Percentiles rank a stretch among this genome's conserved stretches.
phyloP scores from a whole-genome alignment of 1,140 invertebrate species.

The Saccostrea glomerata region DNA sequence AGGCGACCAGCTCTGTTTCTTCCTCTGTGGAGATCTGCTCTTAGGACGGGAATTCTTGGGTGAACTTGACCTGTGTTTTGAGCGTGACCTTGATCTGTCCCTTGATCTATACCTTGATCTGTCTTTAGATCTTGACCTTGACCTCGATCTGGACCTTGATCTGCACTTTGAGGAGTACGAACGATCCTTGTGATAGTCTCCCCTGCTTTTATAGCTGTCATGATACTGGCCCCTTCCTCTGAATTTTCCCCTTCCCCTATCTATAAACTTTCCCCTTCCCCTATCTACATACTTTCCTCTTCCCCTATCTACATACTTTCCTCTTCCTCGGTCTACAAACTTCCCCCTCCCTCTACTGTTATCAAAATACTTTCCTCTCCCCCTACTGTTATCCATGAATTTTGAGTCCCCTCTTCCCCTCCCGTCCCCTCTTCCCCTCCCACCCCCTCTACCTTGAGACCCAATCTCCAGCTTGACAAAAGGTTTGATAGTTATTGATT shows the following conservation, averaged over 20 bases:
- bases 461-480: not conserved
- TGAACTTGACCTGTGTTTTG: slow-evolving; percentile 36
- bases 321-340: not conserved
- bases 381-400: not conserved
- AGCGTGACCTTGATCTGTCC: not conserved
- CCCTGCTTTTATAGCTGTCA: not conserved
- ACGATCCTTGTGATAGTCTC: not conserved
- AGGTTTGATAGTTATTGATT: slow-evolving; percentile 7
- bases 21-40: not conserved
- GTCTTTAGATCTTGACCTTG: slow-evolving; percentile 42
- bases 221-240: slow-evolving; percentile 13
- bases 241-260: not conserved
- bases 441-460: not conserved
- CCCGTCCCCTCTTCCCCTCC: not conserved
- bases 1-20: not conserved
- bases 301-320: not conserved
- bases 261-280: slow-evolving; percentile 2
- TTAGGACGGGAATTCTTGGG: slow-evolving; percentile 15
- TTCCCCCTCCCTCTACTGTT: not conserved
- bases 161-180: not conserved
- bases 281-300: not conserved
- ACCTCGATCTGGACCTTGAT: slow-evolving; percentile 45
- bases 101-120: slow-evolving; percentile 2
- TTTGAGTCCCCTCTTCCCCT: not conserved
- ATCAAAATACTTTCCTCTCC: not conserved